Evolutionary conservation across 2,888 invertebrate genomes (phyloP).

Genomic region (Xanthia icteritia): DNA sequence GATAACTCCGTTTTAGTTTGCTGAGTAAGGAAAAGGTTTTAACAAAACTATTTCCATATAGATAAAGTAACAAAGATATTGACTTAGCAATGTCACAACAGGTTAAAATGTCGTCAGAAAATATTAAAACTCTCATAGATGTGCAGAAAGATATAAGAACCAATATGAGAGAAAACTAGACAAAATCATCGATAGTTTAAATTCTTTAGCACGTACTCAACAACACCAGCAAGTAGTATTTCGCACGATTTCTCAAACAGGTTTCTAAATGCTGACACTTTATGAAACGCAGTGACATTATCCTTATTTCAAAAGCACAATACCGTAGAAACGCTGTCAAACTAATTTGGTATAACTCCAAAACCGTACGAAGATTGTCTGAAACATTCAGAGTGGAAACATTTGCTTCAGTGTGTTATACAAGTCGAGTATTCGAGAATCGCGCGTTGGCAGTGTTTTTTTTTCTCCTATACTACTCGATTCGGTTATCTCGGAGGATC

Average conservation of each 20-base stretch:
- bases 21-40: conserved; percentile 27
- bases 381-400: conserved; percentile 47
- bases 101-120: background rate
- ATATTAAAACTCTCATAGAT: conserved; percentile 2
- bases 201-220: conserved; percentile 39
- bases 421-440: conserved; percentile 42
- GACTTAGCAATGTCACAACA: background rate
- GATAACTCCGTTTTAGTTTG: conserved; percentile 48
- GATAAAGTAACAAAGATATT: background rate
- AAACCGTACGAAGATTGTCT: conserved; percentile 53
- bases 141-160: conserved; percentile 26
- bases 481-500: conserved; percentile 57
- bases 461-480: conserved; percentile 59
- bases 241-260: conserved; percentile 63
- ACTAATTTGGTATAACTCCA: conserved; percentile 51
- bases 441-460: conserved; percentile 55
- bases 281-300: conserved; percentile 40
- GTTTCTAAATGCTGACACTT: conserved; percentile 58
- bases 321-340: conserved; percentile 34
- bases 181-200: conserved; percentile 40
- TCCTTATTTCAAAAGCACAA: conserved; percentile 42
- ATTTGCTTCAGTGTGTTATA: conserved; percentile 52
- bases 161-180: conserved; percentile 33
- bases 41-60: conserved; percentile 12
- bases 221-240: conserved; percentile 32